These are phyloP conservation scores for Xanthorhoe spadicearia DNA, from an alignment of 2,888 invertebrate genomes.

Conservation along the genomic window DNA sequence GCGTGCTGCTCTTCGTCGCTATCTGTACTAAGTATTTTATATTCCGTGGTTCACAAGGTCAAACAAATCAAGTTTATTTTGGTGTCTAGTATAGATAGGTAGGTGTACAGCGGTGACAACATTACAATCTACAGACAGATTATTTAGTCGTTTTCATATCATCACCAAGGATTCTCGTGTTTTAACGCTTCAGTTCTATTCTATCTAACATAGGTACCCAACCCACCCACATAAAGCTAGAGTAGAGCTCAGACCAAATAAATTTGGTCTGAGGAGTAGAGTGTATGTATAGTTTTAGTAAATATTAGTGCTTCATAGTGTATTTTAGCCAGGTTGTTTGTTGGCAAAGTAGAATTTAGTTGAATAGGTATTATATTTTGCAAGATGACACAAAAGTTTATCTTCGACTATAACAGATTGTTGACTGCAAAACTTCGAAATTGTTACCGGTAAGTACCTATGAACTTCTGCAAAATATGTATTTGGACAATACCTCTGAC, in stretches of 20 bases:
- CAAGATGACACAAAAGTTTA: constrained; percentile 19
- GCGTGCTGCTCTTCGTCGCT: neutral
- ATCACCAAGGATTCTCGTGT: neutral
- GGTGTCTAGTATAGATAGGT: neutral
- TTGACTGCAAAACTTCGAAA: constrained; percentile 45
- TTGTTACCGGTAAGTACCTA: constrained; percentile 15
- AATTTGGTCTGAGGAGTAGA: no score
- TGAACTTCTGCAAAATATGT: no score
- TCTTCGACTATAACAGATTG: constrained; percentile 20
- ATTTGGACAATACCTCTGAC: no score
- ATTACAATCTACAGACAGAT: neutral
- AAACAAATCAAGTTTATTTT: constrained; percentile 44
- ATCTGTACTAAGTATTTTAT: neutral
- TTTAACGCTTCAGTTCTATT: neutral
- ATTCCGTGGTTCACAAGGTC: constrained; percentile 41
- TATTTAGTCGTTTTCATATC: neutral
- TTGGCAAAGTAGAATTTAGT: neutral
- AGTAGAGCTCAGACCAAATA: no score
- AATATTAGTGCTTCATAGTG: no score
- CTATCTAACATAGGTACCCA: no score
- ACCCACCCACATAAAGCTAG: no score
- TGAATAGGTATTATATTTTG: neutral
- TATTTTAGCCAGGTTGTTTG: no score
- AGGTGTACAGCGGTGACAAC: no score
- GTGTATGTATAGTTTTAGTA: no score